A percentile compares a stretch with the other conserved stretches of the same genome.
Conservation (phyloP, 2,888 invertebrate species). For the Aricia artaxerxes region DNA sequence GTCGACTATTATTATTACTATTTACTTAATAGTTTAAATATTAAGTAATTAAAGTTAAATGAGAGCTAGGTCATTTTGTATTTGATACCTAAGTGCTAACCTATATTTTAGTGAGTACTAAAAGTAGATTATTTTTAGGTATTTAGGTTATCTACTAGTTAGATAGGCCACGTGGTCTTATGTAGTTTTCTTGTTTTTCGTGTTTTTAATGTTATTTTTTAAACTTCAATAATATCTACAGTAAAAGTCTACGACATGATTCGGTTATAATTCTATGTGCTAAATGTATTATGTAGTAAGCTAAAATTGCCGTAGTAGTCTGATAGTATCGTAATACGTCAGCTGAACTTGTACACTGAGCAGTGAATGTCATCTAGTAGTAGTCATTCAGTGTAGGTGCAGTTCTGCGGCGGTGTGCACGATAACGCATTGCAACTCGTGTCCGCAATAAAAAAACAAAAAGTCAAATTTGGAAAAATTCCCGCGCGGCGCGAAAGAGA, state of each 20-base stretch:
- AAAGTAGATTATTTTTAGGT: no score
- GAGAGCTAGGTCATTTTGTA: background rate
- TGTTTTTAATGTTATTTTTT: background rate
- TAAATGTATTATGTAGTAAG: background rate
- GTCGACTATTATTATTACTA: background rate
- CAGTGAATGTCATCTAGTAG: slow-evolving; percentile 74
- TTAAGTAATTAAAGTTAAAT: background rate
- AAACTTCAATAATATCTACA: background rate
- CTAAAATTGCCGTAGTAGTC: background rate
- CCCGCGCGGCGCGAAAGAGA: slow-evolving; percentile 64
- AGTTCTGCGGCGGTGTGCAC: slow-evolving; percentile 67
- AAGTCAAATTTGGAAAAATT: slow-evolving; percentile 61
- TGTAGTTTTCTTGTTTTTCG: background rate
- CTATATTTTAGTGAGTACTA: background rate
- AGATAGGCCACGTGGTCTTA: background rate
- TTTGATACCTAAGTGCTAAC: background rate
- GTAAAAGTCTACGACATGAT: background rate
- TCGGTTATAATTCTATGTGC: background rate
- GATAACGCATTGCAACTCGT: slow-evolving; percentile 47
- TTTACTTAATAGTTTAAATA: background rate
- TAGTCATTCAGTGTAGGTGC: slow-evolving; percentile 63
- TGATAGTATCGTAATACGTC: slow-evolving; percentile 62
- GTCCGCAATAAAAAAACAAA: slow-evolving; percentile 52
- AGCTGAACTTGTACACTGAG: slow-evolving; percentile 75
- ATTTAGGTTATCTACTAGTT: background rate